Percentiles rank a stretch among this genome's conserved stretches.
Conservation (phyloP, 2,113 vertebrate genomes). For the Mobula hypostoma region DNA sequence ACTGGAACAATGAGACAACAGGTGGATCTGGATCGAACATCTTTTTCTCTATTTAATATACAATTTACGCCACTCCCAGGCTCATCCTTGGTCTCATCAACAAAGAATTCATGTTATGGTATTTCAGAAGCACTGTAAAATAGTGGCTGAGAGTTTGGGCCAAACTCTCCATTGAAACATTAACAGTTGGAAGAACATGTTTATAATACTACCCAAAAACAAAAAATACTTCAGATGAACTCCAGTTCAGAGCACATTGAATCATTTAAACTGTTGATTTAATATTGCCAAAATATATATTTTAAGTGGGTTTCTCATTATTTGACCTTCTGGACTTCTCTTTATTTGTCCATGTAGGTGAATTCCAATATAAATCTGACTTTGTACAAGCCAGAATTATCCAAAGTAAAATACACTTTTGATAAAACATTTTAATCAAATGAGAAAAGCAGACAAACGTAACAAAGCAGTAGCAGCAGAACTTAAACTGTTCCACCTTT, state of each 20-base stretch:
- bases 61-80: neutral
- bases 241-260: neutral
- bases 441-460: neutral
- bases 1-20: too few relatives aligned
- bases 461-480: neutral
- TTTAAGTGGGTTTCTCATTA: neutral
- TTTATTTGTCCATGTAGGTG: neutral
- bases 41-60: neutral
- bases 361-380: neutral
- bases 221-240: neutral
- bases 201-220: neutral
- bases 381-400: neutral
- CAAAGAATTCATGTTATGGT: neutral
- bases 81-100: neutral
- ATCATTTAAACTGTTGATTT: conserved; percentile 1
- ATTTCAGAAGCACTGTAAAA: neutral
- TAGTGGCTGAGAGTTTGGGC: neutral
- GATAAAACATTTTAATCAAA: neutral
- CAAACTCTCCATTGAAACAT: neutral
- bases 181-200: neutral
- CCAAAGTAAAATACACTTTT: neutral
- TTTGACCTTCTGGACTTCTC: neutral
- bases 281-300: neutral
- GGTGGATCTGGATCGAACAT: neutral
- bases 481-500: neutral